Evolutionary conservation across 2,797 vertebrate genomes (phyloP).

Genomic region (Sorex maritimensis): DNA sequence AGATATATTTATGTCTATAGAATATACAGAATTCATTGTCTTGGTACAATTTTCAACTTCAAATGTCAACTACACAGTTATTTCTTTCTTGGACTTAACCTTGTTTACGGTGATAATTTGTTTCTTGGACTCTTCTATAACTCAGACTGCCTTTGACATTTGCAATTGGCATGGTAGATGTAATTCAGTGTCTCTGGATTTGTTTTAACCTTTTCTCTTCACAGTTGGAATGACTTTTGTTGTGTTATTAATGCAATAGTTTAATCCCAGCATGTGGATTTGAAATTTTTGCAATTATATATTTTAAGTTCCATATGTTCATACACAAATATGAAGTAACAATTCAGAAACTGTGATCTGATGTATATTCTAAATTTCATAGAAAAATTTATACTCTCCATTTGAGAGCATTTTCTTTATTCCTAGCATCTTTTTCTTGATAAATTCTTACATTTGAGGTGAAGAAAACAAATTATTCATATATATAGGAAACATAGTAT

Average conservation of each 20-base stretch:
- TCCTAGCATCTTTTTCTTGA: constrained; percentile 17
- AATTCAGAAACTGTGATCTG: constrained; percentile 36
- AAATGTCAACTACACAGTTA: constrained; percentile 71
- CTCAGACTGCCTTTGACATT: constrained; percentile 66
- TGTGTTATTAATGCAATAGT: not conserved
- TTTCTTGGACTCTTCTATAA: constrained; percentile 61
- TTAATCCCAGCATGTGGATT: not conserved
- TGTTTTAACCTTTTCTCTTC: constrained; percentile 65
- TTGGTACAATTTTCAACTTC: constrained; percentile 64
- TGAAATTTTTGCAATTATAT: not conserved
- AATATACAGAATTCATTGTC: constrained; percentile 52
- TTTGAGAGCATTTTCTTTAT: constrained; percentile 3
- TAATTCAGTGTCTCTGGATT: constrained; percentile 63
- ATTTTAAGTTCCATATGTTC: constrained; percentile 11
- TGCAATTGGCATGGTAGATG: constrained; percentile 37
- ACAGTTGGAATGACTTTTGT: constrained; percentile 31
- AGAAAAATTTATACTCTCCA: not conserved
- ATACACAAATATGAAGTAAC: constrained; percentile 34
- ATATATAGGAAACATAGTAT: not conserved
- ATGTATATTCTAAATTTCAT: constrained; percentile 43
- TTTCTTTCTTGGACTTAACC: constrained; percentile 68
- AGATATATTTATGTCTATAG: constrained; percentile 16
- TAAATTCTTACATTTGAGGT: constrained; percentile 60
- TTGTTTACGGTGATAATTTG: constrained; percentile 69
- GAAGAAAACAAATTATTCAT: constrained; percentile 53